Percentiles rank a stretch among this genome's conserved stretches.
Conservation (phyloP, 2,888 invertebrate genomes). For the Pyralis farinalis region DNA sequence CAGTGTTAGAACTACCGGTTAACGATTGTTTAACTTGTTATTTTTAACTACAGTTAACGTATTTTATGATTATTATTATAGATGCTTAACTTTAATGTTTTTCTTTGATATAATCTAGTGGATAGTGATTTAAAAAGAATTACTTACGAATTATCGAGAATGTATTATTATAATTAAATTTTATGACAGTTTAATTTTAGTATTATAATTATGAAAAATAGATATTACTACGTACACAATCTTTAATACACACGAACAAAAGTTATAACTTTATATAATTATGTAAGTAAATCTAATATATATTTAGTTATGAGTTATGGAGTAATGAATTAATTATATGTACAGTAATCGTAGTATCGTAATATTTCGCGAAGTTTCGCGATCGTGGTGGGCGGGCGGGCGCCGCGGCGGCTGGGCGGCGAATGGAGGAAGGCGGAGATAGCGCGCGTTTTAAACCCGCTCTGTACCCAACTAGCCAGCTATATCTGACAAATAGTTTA, state of each 20-base stretch:
- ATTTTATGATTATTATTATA: slow-evolving; percentile 40
- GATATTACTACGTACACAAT: not conserved
- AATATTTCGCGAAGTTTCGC: slow-evolving; percentile 1
- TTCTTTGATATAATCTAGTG: not conserved
- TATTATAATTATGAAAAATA: too few relatives aligned
- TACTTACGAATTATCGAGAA: not conserved
- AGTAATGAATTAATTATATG: not conserved
- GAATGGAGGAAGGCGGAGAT: slow-evolving; percentile 37
- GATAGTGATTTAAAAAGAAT: not conserved
- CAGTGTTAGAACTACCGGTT: slow-evolving; percentile 35
- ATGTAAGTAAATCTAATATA: not conserved
- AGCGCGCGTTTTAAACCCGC: slow-evolving; percentile 32
- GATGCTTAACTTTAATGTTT: slow-evolving; percentile 15
- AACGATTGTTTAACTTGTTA: slow-evolving; percentile 50
- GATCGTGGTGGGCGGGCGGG: slow-evolving; percentile 47
- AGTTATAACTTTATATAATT: not conserved
- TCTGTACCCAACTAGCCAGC: slow-evolving; percentile 6
- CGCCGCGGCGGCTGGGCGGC: slow-evolving; percentile 52
- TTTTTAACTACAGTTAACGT: slow-evolving; percentile 39
- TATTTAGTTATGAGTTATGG: not conserved
- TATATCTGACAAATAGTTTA: too few relatives aligned
- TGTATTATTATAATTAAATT: not conserved
- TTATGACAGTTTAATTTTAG: too few relatives aligned
- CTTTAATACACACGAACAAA: not conserved
- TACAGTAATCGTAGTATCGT: not conserved